Percentiles rank a stretch among this genome's conserved stretches.
These are phyloP conservation scores for Leuciscus waleckii DNA, from an alignment of 2,797 vertebrate genomes.

Conservation along the genomic window DNA sequence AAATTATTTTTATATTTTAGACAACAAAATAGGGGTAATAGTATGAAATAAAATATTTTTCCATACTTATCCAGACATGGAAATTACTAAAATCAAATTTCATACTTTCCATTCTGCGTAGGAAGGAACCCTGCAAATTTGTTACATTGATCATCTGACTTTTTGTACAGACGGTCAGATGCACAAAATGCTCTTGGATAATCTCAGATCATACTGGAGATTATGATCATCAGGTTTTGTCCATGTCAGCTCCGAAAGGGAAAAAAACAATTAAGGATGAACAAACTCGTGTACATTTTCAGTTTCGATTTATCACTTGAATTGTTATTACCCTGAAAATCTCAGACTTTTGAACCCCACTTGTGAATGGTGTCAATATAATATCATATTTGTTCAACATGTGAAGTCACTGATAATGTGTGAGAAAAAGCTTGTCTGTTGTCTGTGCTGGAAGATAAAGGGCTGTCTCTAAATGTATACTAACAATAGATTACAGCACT, in stretches of 20 bases:
- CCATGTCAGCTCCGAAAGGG: neutral
- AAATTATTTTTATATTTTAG: neutral
- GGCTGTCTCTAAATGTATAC: conserved; percentile 9
- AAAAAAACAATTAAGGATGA: neutral
- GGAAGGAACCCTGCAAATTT: neutral
- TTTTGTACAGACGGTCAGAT: neutral
- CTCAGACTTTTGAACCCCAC: neutral
- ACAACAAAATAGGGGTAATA: neutral
- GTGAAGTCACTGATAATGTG: conserved; percentile 7
- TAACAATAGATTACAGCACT: neutral
- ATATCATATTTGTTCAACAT: neutral
- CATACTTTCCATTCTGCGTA: neutral
- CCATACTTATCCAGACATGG: neutral
- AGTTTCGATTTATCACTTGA: neutral
- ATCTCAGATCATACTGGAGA: neutral
- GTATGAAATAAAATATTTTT: neutral
- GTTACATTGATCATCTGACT: neutral
- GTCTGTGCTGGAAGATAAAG: conserved; percentile 5
- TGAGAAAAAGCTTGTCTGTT: neutral
- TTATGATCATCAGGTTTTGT: neutral
- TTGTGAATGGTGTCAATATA: neutral
- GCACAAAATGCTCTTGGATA: neutral
- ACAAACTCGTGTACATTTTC: neutral
- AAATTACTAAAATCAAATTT: neutral
- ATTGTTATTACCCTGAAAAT: neutral